Percentiles rank a stretch among this genome's conserved stretches.
Evolutionary conservation across 2,113 vertebrate species (phyloP).

Genomic region (Mesitornis unicolor): DNA sequence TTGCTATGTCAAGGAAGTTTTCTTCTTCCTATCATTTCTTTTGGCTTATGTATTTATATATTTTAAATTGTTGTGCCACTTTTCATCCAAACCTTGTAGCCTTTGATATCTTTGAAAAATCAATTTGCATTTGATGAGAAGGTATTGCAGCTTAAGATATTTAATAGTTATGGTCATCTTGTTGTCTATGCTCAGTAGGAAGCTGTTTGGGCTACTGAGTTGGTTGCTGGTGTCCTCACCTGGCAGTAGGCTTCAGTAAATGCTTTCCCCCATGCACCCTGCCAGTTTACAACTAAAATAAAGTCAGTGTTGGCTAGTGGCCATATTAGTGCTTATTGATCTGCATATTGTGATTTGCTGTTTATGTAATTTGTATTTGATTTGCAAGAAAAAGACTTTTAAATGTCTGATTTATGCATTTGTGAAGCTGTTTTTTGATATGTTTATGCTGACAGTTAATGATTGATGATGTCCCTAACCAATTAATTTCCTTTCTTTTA

Average conservation of each 20-base stretch:
- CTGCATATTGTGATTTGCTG: neutral
- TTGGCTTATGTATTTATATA: neutral
- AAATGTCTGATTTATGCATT: neutral
- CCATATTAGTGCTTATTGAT: neutral
- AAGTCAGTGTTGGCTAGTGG: neutral
- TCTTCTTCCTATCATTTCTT: neutral
- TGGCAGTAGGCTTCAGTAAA: neutral
- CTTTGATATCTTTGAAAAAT: neutral
- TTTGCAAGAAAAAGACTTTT: neutral
- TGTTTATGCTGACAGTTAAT: neutral
- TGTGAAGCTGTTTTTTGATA: neutral
- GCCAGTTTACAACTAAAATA: neutral
- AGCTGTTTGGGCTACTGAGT: neutral
- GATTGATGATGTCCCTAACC: neutral
- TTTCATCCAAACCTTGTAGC: neutral
- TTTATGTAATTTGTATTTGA: neutral
- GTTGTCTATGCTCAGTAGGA: neutral
- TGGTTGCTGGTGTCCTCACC: neutral
- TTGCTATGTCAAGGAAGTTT: neutral
- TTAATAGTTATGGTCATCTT: neutral
- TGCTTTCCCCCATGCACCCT: neutral
- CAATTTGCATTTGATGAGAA: neutral
- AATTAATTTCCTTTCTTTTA: neutral
- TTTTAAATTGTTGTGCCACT: neutral
- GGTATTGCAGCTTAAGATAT: neutral